Conservation (phyloP, 2,113 vertebrate species). For the Glareola pratincola region DNA sequence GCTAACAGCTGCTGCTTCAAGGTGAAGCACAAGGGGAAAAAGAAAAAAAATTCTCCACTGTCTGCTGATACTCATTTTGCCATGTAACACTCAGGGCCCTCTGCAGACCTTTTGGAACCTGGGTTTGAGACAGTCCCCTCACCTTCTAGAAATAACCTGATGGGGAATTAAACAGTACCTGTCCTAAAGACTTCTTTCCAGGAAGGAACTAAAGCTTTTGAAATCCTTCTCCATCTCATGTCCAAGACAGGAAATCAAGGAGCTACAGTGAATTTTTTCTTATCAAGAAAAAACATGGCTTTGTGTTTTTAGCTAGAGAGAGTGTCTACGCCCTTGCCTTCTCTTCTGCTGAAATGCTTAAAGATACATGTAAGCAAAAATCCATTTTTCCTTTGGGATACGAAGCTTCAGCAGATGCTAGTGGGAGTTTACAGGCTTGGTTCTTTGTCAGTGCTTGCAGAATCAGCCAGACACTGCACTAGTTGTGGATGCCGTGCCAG, state of each 20-base stretch:
- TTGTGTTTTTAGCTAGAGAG: not conserved
- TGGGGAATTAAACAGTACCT: not conserved
- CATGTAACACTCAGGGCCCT: not conserved
- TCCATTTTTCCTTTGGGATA: slow-evolving; percentile 5
- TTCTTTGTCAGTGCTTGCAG: slow-evolving; percentile 10
- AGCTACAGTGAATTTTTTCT: not conserved
- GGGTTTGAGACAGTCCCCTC: not conserved
- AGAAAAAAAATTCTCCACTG: not conserved
- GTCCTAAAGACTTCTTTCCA: not conserved
- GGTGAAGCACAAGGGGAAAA: slow-evolving; percentile 46
- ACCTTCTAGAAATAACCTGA: not conserved
- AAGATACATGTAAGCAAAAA: not conserved
- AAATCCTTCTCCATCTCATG: not conserved
- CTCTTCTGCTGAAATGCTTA: slow-evolving; percentile 4
- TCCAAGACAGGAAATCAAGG: not conserved
- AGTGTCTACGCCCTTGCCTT: not conserved
- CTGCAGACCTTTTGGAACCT: not conserved
- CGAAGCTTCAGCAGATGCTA: slow-evolving; percentile 26
- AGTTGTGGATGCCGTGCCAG: not conserved
- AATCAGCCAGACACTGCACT: not conserved
- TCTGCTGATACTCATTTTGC: not conserved
- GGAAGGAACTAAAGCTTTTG: not conserved
- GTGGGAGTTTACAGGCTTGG: slow-evolving; percentile 20
- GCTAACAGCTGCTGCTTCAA: slow-evolving; percentile 54
- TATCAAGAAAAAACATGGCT: not conserved